These are phyloP conservation scores for Acromyrmex heyeri DNA, from an alignment of 1,140 invertebrate species.

Conservation along the genomic window DNA sequence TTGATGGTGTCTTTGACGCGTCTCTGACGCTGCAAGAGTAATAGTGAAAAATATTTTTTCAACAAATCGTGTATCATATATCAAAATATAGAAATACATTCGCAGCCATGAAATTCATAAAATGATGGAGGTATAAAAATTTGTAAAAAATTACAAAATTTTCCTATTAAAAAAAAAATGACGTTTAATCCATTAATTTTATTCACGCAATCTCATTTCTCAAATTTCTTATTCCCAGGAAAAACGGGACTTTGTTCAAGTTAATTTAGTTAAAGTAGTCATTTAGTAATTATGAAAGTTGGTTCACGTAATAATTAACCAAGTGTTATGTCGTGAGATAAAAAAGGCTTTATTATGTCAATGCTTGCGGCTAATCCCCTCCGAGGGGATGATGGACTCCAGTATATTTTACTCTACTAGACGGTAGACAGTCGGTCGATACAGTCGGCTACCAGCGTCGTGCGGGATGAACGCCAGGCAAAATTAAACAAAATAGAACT, in stretches of 20 bases:
- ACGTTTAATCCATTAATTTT: slow-evolving; percentile 12
- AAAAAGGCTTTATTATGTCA: slow-evolving; percentile 47
- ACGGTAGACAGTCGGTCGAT: slow-evolving; percentile 43
- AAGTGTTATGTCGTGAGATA: slow-evolving; percentile 18
- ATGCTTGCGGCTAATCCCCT: slow-evolving; percentile 34
- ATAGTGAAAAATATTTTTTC: slow-evolving; percentile 27
- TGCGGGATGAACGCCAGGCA: slow-evolving; percentile 27
- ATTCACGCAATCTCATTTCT: neutral
- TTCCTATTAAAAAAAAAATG: neutral
- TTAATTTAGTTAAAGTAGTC: neutral
- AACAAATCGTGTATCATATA: neutral
- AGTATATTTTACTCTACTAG: slow-evolving; percentile 10
- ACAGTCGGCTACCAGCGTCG: slow-evolving; percentile 36
- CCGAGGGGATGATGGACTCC: slow-evolving; percentile 10
- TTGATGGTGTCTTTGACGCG: slow-evolving; percentile 20
- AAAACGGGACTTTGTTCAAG: neutral
- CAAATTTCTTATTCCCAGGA: neutral
- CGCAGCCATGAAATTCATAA: neutral
- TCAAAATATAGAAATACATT: slow-evolving; percentile 5
- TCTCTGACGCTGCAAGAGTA: slow-evolving; percentile 7
- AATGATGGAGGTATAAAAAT: neutral
- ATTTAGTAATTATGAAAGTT: slow-evolving; percentile 39
- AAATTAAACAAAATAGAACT: slow-evolving; percentile 65
- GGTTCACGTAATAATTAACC: slow-evolving; percentile 30
- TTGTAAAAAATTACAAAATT: neutral